phyloP scores from a whole-genome alignment of 2,888 invertebrate species.

The Danaus chrysippus region DNA sequence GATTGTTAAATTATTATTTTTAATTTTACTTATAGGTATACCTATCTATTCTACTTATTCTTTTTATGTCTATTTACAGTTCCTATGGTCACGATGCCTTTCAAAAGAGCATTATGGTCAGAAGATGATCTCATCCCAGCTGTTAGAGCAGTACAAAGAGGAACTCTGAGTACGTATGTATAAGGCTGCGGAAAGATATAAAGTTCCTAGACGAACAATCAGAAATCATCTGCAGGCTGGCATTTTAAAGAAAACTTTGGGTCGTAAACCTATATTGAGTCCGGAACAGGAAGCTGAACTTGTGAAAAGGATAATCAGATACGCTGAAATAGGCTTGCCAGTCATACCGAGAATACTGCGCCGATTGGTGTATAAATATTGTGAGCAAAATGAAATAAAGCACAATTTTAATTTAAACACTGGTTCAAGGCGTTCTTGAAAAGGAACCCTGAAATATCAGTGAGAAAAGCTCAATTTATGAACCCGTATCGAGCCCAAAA shows the following conservation, averaged over 20 bases:
- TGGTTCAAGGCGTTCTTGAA: slow-evolving; percentile 36
- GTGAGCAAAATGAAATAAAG: slow-evolving; percentile 35
- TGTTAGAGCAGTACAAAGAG: slow-evolving; percentile 19
- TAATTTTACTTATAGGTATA: not conserved
- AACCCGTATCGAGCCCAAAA: slow-evolving; percentile 38
- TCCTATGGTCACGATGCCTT: slow-evolving; percentile 26
- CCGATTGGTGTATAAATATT: slow-evolving; percentile 32
- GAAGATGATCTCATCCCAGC: slow-evolving; percentile 31
- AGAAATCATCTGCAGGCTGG: slow-evolving; percentile 33
- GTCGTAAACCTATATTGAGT: slow-evolving; percentile 34
- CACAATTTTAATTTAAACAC: slow-evolving; percentile 23
- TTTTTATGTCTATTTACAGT: slow-evolving; percentile 7
- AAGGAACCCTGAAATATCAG: slow-evolving; percentile 30
- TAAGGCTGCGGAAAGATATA: slow-evolving; percentile 33
- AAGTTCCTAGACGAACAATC: slow-evolving; percentile 36
- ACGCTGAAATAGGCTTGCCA: slow-evolving; percentile 11
- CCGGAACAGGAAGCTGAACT: slow-evolving; percentile 34
- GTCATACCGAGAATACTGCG: slow-evolving; percentile 22
- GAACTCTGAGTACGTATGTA: slow-evolving; percentile 18
- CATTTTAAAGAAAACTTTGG: slow-evolving; percentile 31
- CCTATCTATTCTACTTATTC: not conserved
- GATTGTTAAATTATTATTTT: not conserved
- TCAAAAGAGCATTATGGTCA: slow-evolving; percentile 34
- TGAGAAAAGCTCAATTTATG: slow-evolving; percentile 35
- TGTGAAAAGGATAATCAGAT: slow-evolving; percentile 15